Conservation (phyloP, 1,140 invertebrate species). For the Papilio xuthus region DNA sequence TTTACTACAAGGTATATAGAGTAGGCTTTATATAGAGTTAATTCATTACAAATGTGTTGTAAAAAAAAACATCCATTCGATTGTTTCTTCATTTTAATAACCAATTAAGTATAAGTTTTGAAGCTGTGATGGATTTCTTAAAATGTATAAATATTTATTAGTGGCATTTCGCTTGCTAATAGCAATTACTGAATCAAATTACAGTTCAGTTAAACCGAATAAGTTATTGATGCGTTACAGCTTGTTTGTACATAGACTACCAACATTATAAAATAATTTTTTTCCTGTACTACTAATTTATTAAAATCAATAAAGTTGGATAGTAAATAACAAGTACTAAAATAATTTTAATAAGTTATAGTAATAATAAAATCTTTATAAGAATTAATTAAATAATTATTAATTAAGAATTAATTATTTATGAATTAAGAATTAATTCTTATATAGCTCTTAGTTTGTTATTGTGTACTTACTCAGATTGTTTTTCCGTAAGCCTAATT, state of each 20-base stretch:
- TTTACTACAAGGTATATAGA: no score
- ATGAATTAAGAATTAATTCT: no score
- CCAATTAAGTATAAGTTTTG: no score
- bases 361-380: no score
- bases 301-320: neutral
- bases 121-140: neutral
- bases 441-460: neutral
- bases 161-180: neutral
- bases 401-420: no score
- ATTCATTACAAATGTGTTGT: no score
- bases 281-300: neutral
- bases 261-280: neutral
- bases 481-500: constrained; percentile 11
- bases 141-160: neutral
- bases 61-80: no score
- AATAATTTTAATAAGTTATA: no score
- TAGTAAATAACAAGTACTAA: neutral
- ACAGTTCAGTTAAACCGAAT: neutral
- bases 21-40: no score
- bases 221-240: neutral
- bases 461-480: neutral
- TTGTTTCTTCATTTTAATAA: neutral
- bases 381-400: no score
- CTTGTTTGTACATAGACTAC: neutral
- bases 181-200: neutral